Percentiles rank a stretch among this genome's conserved stretches.
Evolutionary conservation across 2,888 invertebrate species (phyloP).

Genomic region (Octonoba sinensis): DNA sequence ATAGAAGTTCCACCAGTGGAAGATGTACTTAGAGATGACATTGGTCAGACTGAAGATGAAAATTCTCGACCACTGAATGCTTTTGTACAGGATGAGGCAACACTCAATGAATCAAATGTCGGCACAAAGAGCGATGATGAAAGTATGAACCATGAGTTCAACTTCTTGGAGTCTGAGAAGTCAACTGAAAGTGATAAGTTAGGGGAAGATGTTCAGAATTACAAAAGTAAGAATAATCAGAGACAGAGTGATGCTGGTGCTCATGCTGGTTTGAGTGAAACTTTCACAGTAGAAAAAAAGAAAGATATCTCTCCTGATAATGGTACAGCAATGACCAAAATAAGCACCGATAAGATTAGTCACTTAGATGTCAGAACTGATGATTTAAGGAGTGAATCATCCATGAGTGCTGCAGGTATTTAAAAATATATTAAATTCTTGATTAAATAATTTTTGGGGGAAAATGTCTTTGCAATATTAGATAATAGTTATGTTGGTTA

Average conservation of each 20-base stretch:
- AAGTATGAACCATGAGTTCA: slow-evolving; percentile 35
- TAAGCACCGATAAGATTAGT: not conserved
- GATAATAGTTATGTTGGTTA: no score
- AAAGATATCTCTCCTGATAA: no score
- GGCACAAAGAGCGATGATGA: slow-evolving; percentile 37
- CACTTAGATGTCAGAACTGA: not conserved
- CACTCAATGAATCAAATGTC: not conserved
- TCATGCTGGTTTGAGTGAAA: no score
- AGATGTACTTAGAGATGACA: not conserved
- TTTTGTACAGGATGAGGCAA: not conserved
- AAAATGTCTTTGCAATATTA: no score
- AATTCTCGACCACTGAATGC: not conserved
- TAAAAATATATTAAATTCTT: no score
- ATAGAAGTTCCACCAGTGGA: not conserved
- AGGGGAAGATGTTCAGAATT: not conserved
- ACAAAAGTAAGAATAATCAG: no score
- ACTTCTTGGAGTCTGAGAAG: slow-evolving; percentile 38
- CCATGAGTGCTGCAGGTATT: slow-evolving; percentile 14
- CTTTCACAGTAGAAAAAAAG: no score
- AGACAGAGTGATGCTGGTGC: no score
- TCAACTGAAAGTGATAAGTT: not conserved
- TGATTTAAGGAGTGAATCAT: slow-evolving; percentile 14
- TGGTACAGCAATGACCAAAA: no score
- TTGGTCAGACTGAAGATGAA: not conserved
- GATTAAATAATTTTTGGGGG: no score